A percentile compares a stretch with the other conserved stretches of the same genome.
phyloP scores from a whole-genome alignment of 2,113 vertebrate species.

The Proteles cristata region DNA sequence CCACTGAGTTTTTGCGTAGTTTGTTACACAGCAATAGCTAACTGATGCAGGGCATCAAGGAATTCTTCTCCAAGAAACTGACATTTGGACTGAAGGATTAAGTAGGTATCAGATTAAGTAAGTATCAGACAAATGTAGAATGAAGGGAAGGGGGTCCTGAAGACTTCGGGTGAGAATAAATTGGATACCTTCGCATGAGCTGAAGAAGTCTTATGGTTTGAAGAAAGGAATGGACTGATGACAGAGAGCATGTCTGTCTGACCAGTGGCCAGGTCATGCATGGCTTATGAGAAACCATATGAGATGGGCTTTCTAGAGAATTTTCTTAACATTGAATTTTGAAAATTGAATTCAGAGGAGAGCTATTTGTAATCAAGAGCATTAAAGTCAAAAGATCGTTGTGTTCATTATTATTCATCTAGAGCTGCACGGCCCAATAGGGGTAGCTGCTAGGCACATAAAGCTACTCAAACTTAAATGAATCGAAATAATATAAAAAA shows the following conservation, averaged over 20 bases:
- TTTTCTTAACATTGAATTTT: not conserved
- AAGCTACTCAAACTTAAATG: not conserved
- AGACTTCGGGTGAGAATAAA: not conserved
- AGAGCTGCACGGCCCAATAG: not conserved
- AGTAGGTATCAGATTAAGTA: not conserved
- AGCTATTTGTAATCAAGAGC: not conserved
- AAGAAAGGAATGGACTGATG: not conserved
- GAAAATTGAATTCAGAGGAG: not conserved
- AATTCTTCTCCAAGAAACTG: not conserved
- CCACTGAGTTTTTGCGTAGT: not conserved
- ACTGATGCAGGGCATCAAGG: not conserved
- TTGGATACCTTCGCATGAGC: no score
- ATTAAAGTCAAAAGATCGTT: not conserved
- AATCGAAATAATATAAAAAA: not conserved
- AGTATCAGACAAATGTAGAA: not conserved
- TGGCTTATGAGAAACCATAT: not conserved
- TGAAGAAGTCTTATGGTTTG: not conserved
- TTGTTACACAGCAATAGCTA: conserved; percentile 23
- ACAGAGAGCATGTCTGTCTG: not conserved
- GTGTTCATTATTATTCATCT: not conserved
- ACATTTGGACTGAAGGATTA: not conserved
- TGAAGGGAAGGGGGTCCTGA: not conserved
- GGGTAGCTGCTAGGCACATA: not conserved
- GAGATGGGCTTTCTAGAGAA: not conserved
- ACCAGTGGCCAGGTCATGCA: not conserved